Evolutionary conservation across 2,888 invertebrate genomes (phyloP), one percentile per base, ranked within the genome.

Genomic region (Cryptocheilus praepositus): DNA sequence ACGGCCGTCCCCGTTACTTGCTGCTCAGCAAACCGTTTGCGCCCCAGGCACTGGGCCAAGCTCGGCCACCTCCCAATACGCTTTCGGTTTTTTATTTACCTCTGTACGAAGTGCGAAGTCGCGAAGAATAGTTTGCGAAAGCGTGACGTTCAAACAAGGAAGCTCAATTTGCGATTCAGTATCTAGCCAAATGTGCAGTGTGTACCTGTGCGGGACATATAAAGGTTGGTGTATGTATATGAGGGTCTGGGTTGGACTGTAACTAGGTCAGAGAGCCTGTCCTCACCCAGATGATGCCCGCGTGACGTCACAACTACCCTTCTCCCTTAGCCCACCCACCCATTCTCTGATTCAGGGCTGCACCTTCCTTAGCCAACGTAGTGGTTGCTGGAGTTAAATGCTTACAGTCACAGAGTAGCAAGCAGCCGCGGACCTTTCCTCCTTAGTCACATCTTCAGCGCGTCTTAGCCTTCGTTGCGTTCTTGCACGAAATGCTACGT

Each of bases 231-330:
- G 77, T 74, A 74, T 65, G 63, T 45, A 44, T 65, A 65, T 49
- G 63, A 28, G 49, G 63, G 53, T 59, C 58, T 56, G 61, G 64
- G 64, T 49, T 25, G 69, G 45, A 46, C 58, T 13, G 69, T 61
- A 58, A 85, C 82, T 85, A 78, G 86, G 85, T 84, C 86, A 80
- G 69, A 36, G 36, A 82, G 80, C 78, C 73, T 70, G 79, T 83
- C 77, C 85, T 82, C 85, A 86, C 86, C 86, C 79, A 83, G 81
- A 85, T 86, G 84, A 84, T 74, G 81, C 73, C 70, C 73, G 73
- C 16, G 18, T 49, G 49, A 49, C 49, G 49, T 49, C 49, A 49
- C 16, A 54, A 46, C 58, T 68, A 73, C 67, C 69, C 72, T 65
- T 67, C 36, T 25, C 55, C 36, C 8, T 36, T 16, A 16, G 4